Base-by-base conservation (phyloP, 2,113 vertebrate genomes). In the mouse (Mus musculus) region DNA sequence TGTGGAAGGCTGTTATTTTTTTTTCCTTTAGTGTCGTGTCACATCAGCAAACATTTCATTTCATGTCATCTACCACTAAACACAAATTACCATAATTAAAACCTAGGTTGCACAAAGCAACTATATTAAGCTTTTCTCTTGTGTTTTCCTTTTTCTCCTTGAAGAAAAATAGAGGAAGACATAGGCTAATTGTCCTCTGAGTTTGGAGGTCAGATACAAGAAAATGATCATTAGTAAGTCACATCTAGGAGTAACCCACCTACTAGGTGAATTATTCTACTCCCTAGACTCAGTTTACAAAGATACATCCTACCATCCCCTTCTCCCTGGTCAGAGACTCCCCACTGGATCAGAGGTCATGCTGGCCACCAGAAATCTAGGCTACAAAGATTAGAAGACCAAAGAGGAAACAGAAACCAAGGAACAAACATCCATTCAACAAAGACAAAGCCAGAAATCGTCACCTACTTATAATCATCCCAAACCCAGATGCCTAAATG, bases 1-100 rank as follows among this genome's bases (percentile, higher is more conserved):
- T 85, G 91, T 65, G 71, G 87, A 89, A 90, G 71, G 54, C 22
- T 85, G 12, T 11, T 13, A 12, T n/a, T 78, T 95, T 88, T 93
- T 93, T 39, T 97, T 13, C 6, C 56, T 84, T 96, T 39, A 0
- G 0, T 56, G 96, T 95, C 91, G 71, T 56, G 61, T 95, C 85
- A 16, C 73, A 77, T 93, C 78, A 91, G 73, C 59, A 97, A 73
- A 97, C 36, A 92, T 75, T 94, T 94, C 42, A 95, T 95, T 95
- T 95, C 95, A 82, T 77, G 0, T 17, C 78, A 52, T 65, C 82
- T 80, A 87, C 71, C 59, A 69, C 59, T 20, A 95, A 97, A 91
- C 67, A 95, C 56, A 88, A 93, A 91, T 94, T 86, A 90, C 0
- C 24, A 63, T 89, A 88, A 96, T 97, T 85, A 81, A 98, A 96